phyloP scores from a whole-genome alignment of 2,888 invertebrate genomes.

The Perdita meconis region DNA sequence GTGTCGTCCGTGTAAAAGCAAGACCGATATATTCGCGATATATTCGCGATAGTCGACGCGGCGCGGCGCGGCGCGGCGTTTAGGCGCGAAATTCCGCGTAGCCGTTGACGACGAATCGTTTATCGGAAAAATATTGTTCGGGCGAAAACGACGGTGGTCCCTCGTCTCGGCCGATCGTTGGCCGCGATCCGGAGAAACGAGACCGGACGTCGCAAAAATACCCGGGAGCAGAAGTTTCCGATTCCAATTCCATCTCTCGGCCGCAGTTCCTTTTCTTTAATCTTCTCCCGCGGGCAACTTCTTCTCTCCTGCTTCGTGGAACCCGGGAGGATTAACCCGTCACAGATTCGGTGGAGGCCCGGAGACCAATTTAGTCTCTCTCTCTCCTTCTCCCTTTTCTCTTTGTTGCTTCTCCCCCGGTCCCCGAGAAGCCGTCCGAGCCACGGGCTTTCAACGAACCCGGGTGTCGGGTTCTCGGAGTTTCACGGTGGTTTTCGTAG shows the following conservation, averaged over 20 bases:
- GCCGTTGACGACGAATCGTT: slow-evolving; percentile 11
- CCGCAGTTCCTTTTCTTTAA: slow-evolving; percentile 60
- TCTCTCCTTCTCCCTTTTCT: slow-evolving; percentile 43
- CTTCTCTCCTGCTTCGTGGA: slow-evolving; percentile 78
- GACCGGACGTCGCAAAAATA: slow-evolving; percentile 54
- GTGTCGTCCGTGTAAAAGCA: slow-evolving; percentile 6
- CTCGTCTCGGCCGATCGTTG: neutral
- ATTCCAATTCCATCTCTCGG: slow-evolving; percentile 63
- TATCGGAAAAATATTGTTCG: slow-evolving; percentile 23
- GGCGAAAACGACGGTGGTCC: slow-evolving; percentile 32
- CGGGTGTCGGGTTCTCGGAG: slow-evolving; percentile 76
- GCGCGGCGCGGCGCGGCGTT: too few relatives aligned
- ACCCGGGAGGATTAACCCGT: slow-evolving; percentile 82
- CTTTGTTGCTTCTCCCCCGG: slow-evolving; percentile 31
- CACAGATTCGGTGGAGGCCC: slow-evolving; percentile 77
- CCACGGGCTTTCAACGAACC: slow-evolving; percentile 65
- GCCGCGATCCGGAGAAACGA: slow-evolving; percentile 30
- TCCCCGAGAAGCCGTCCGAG: slow-evolving; percentile 40
- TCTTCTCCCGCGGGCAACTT: slow-evolving; percentile 67
- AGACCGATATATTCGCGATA: neutral
- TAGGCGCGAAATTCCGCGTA: neutral
- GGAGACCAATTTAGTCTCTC: slow-evolving; percentile 72
- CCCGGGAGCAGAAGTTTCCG: slow-evolving; percentile 49
- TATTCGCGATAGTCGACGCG: too few relatives aligned
- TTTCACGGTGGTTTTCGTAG: slow-evolving; percentile 75